phyloP scores from a whole-genome alignment of 2,113 vertebrate genomes.

The Lethenteron reissneri region DNA sequence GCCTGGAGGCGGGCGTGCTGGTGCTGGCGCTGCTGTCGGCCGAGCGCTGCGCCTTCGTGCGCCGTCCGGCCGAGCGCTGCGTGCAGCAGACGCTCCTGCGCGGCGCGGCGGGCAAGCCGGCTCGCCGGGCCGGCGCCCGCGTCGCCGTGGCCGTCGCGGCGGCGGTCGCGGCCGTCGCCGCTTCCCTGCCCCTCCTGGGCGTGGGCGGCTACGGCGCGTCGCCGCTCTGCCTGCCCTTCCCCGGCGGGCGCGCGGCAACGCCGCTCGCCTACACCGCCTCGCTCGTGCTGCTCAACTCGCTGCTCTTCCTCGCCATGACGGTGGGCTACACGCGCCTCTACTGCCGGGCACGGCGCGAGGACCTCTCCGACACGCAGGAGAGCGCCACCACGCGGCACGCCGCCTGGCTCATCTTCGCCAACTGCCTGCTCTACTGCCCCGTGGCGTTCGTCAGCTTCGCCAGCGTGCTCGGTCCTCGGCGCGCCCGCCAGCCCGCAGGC shows the following conservation, averaged over 20 bases:
- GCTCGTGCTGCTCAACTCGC: constrained; percentile 49
- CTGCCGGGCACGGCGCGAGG: constrained; percentile 40
- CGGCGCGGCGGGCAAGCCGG: no score
- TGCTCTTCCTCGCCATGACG: constrained; percentile 66
- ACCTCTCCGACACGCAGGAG: background rate
- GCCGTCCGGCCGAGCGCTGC: no score
- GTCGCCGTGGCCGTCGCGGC: no score
- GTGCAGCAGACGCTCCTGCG: no score
- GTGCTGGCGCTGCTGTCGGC: constrained; percentile 50
- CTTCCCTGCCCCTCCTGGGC: no score
- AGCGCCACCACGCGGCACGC: constrained; percentile 59
- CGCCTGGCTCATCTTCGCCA: constrained; percentile 59
- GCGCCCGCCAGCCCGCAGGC: constrained; percentile 48
- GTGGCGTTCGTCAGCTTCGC: constrained; percentile 30
- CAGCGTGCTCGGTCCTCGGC: constrained; percentile 37
- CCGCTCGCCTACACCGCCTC: constrained; percentile 43
- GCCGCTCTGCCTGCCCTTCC: constrained; percentile 51
- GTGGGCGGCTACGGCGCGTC: no score
- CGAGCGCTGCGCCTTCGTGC: constrained; percentile 26
- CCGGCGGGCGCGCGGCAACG: constrained; percentile 33
- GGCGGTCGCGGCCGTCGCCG: no score
- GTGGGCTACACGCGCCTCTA: constrained; percentile 51
- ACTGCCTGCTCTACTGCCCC: constrained; percentile 68
- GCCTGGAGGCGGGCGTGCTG: constrained; percentile 54
- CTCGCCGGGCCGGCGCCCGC: no score